These are phyloP conservation scores for Enteromius fasciolatus DNA, from an alignment of 2,797 vertebrate species.

Conservation along the genomic window DNA sequence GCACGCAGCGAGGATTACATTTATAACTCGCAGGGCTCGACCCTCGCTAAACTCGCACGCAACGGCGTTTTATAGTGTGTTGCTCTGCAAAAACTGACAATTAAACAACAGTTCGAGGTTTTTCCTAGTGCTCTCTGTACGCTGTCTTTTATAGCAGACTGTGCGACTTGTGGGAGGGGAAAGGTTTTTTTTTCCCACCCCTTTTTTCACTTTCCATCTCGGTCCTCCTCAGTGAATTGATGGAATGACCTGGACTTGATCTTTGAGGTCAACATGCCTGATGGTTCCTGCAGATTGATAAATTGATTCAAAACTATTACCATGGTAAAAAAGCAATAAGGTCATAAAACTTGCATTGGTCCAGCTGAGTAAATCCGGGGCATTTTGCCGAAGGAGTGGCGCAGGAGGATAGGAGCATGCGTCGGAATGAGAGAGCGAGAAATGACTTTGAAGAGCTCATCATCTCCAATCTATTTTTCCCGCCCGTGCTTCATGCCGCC, in stretches of 20 bases:
- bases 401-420: conserved; percentile 87
- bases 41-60: conserved; percentile 36
- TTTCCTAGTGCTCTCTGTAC: conserved; percentile 86
- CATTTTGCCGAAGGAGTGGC: conserved; percentile 88
- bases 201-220: conserved; percentile 81
- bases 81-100: conserved; percentile 6
- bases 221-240: conserved; percentile 92
- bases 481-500: conserved; percentile 94
- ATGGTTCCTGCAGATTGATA: conserved; percentile 98
- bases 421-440: conserved; percentile 97
- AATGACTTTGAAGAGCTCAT: conserved; percentile 99
- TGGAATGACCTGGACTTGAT: conserved; percentile 99
- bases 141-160: conserved; percentile 65
- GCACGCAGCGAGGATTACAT: conserved; percentile 63
- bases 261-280: conserved; percentile 96
- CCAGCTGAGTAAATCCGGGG: conserved; percentile 95
- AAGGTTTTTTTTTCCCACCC: conserved; percentile 48
- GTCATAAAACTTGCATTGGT: conserved; percentile 99
- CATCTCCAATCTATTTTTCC: conserved; percentile 99
- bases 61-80: neutral
- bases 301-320: conserved; percentile 99
- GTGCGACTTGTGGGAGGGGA: conserved; percentile 58
- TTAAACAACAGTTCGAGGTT: conserved; percentile 22
- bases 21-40: conserved; percentile 49
- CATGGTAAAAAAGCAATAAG: conserved; percentile 99